Evolutionary conservation across 2,797 vertebrate genomes (phyloP).

Genomic region (Halcyon badia): DNA sequence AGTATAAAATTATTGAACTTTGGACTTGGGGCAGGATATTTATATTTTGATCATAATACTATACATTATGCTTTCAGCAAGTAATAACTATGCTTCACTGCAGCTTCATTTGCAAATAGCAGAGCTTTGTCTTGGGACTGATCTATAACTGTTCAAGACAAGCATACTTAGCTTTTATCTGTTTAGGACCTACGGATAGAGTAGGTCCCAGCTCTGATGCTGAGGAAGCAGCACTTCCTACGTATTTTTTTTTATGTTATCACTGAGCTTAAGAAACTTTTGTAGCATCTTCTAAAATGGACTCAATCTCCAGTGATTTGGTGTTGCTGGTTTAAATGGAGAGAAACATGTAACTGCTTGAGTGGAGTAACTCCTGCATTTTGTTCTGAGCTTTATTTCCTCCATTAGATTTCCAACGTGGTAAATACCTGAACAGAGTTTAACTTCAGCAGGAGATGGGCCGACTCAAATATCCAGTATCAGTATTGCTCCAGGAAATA

Average conservation of each 20-base stretch:
- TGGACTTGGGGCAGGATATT: not conserved
- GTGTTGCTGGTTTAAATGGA: not conserved
- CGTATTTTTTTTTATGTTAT: not conserved
- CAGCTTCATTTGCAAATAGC: not conserved
- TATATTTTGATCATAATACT: not conserved
- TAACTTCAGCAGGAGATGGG: not conserved
- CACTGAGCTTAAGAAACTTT: not conserved
- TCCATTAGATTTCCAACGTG: not conserved
- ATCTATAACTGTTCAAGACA: not conserved
- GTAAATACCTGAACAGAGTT: not conserved
- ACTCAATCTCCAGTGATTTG: not conserved
- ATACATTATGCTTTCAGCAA: not conserved
- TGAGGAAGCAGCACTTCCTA: not conserved
- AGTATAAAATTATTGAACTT: not conserved
- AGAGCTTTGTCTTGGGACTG: not conserved
- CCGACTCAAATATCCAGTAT: not conserved
- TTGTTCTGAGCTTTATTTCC: not conserved
- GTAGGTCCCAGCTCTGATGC: not conserved
- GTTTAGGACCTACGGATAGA: not conserved
- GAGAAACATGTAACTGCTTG: not conserved
- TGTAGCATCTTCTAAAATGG: not conserved
- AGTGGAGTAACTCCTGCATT: not conserved
- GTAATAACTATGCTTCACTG: not conserved
- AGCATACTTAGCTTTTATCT: not conserved
- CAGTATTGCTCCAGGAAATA: not conserved